Percentiles rank a stretch among this genome's conserved stretches.
phyloP scores from a whole-genome alignment of 2,113 vertebrate genomes.

The Prietella phreatophila region DNA sequence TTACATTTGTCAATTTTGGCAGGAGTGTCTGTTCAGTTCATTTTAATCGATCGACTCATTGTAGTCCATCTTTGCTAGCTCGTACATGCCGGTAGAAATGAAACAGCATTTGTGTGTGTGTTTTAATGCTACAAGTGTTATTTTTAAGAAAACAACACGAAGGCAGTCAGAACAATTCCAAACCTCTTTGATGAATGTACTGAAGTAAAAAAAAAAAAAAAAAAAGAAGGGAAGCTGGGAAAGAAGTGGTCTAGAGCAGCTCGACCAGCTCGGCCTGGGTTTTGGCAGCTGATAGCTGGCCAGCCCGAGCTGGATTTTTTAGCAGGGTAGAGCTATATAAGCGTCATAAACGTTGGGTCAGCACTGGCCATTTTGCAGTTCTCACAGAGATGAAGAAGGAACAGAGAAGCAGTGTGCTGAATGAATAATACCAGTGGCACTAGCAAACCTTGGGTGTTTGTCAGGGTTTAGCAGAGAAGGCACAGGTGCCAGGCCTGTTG shows the following conservation, averaged over 20 bases:
- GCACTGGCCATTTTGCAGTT: background rate
- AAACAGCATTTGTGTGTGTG: too few relatives aligned
- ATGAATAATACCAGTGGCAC: background rate
- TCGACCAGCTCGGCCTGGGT: background rate
- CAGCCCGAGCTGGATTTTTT: background rate
- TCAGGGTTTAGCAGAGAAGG: background rate
- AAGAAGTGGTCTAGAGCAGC: background rate
- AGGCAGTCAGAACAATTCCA: background rate
- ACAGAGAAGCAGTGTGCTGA: background rate
- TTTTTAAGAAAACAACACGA: too few relatives aligned
- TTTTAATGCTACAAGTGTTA: too few relatives aligned
- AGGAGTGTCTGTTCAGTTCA: background rate
- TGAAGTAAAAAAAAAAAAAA: background rate
- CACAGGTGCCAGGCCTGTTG: slow-evolving; percentile 29
- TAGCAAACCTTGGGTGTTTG: background rate
- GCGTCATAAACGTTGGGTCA: background rate
- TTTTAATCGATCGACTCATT: background rate
- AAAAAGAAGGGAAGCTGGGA: background rate
- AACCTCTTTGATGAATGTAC: background rate
- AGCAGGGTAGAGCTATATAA: background rate
- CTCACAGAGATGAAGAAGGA: background rate
- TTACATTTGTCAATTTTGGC: background rate
- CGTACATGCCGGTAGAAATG: background rate
- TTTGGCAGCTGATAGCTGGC: background rate
- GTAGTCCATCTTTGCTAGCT: background rate